Evolutionary conservation across 2,113 vertebrate genomes (phyloP), one percentile per base, ranked within the genome.

Genomic region (Rynchops niger): DNA sequence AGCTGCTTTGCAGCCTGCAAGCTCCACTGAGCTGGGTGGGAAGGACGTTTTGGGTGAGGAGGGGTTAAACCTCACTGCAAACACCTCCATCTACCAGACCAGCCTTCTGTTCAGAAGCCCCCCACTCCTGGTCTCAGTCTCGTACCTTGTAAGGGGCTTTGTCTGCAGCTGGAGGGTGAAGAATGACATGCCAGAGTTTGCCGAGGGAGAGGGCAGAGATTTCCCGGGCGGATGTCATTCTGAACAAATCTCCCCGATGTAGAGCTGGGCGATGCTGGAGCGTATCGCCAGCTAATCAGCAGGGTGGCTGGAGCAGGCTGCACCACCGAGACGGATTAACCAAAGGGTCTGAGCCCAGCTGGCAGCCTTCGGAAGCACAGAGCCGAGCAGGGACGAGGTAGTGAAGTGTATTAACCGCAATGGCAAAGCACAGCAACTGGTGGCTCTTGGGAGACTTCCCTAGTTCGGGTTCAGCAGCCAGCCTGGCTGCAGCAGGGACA

Each of bases 361-460:
- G 81, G 55, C 85, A 69, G 88, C 88, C 63, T 55, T 42, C 0
- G 2, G 52, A 80, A 81, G 71, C 76, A n/a, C n/a, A 23, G 69
- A 86, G 56, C 65, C 1, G 15, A 73, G 88, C 65, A 42, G 72
- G 80, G 77, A 71, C 9, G 7, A 89, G 80, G 86, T 69, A 55
- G 29, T 72, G 82, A 56, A 91, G 96, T 12, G 65, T 69, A 72
- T 83, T 58, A 27, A 43, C 30, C 71, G 3, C 89, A 59, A 12
- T 14, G 23, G 69, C 76, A 81, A 82, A 72, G 88, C 71, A 65
- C 87, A 93, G 97, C 97, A 97, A 97, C 96, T 95, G 95, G 97
- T 97, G 97, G 96, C 95, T 95, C 92, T 93, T 84, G 52, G 83
- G 93, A 90, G 92, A 94, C 95, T 97, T 96, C 74, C 81, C 92